These are phyloP conservation scores for Macroramphosus scolopax DNA, from an alignment of 2,797 vertebrate species.

Conservation along the genomic window DNA sequence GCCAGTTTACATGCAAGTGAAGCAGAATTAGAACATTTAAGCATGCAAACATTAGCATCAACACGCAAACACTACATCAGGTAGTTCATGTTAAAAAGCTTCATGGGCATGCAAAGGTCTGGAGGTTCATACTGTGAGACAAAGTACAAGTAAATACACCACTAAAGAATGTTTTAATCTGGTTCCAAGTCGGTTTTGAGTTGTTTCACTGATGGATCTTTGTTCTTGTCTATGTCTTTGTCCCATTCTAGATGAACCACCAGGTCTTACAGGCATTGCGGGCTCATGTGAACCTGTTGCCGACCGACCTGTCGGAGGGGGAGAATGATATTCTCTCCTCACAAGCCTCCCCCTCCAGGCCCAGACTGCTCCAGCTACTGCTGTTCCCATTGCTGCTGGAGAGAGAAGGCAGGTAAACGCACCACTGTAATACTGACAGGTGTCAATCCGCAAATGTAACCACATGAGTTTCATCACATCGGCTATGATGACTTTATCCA, in stretches of 20 bases:
- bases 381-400: slow-evolving; percentile 99
- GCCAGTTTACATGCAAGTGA: slow-evolving; percentile 7
- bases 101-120: slow-evolving; percentile 29
- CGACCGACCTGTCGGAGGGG: slow-evolving; percentile 97
- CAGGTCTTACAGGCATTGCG: slow-evolving; percentile 46
- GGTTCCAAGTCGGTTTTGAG: no score
- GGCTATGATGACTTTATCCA: slow-evolving; percentile 14
- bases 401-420: slow-evolving; percentile 59
- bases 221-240: slow-evolving; percentile 16
- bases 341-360: slow-evolving; percentile 96
- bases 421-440: slow-evolving; percentile 12
- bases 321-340: slow-evolving; percentile 98
- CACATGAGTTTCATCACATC: slow-evolving; percentile 15
- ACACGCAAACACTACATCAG: slow-evolving; percentile 27
- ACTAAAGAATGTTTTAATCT: slow-evolving; percentile 6
- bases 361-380: slow-evolving; percentile 99
- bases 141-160: slow-evolving; percentile 24
- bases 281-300: slow-evolving; percentile 63
- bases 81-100: slow-evolving; percentile 8
- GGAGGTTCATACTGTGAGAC: slow-evolving; percentile 48
- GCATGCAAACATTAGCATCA: slow-evolving; percentile 15
- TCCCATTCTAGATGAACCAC: slow-evolving; percentile 38
- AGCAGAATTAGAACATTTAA: slow-evolving; percentile 1
- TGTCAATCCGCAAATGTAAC: no score
- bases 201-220: slow-evolving; percentile 8